These are phyloP conservation scores for Candoia aspera DNA, from an alignment of 2,113 vertebrate genomes.

Conservation along the genomic window DNA sequence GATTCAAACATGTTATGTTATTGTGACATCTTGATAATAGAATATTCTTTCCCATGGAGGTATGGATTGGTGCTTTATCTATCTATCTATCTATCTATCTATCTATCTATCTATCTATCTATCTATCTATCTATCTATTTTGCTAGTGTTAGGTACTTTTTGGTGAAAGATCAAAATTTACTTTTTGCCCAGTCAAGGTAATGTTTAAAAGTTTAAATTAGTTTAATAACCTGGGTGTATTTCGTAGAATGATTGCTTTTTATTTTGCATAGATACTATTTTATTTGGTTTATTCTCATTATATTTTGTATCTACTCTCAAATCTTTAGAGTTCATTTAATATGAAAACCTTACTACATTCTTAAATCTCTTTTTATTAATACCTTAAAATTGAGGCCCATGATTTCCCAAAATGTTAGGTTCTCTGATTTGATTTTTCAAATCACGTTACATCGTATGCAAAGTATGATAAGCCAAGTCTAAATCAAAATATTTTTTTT, in stretches of 20 bases:
- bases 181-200: too few relatives aligned
- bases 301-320: too few relatives aligned
- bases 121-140: too few relatives aligned
- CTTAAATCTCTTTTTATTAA: neutral
- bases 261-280: too few relatives aligned
- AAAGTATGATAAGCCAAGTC: neutral
- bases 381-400: neutral
- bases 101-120: neutral
- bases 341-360: too few relatives aligned
- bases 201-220: too few relatives aligned
- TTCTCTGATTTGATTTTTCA: neutral
- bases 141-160: neutral
- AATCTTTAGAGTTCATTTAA: too few relatives aligned
- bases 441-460: neutral
- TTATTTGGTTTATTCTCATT: too few relatives aligned
- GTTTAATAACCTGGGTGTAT: too few relatives aligned
- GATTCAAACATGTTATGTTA: neutral
- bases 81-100: neutral
- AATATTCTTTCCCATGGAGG: neutral
- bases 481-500: neutral
- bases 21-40: neutral
- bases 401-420: neutral
- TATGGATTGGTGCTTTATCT: neutral
- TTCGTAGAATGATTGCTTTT: too few relatives aligned
- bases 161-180: too few relatives aligned